phyloP scores from a whole-genome alignment of 2,888 invertebrate species.

The Cartodere bifasciata region DNA sequence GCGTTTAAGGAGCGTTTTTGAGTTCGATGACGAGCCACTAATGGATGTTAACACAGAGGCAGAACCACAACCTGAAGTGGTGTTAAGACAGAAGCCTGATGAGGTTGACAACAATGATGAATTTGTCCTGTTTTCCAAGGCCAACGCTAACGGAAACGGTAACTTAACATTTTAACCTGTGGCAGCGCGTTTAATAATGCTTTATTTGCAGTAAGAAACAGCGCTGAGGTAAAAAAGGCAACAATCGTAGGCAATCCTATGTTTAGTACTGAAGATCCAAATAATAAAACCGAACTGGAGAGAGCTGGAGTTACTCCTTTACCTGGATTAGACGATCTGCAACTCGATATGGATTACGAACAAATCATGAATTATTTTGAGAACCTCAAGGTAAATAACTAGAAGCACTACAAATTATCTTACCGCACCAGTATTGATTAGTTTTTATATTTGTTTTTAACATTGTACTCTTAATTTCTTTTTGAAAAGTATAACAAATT shows the following conservation, averaged over 20 bases:
- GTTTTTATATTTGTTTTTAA: background rate
- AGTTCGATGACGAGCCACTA: constrained; percentile 43
- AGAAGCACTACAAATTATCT: background rate
- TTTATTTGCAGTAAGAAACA: constrained; percentile 32
- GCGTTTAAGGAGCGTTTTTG: constrained; percentile 30
- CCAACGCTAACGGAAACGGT: constrained; percentile 15
- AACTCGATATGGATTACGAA: constrained; percentile 86
- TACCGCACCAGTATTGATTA: background rate
- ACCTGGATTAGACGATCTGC: constrained; percentile 66
- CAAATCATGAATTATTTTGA: constrained; percentile 98
- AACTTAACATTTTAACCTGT: constrained; percentile 3
- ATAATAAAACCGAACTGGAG: constrained; percentile 31
- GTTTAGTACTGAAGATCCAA: constrained; percentile 50
- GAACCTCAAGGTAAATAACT: constrained; percentile 77
- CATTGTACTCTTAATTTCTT: background rate
- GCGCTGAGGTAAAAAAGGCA: constrained; percentile 65
- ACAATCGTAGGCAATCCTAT: constrained; percentile 83
- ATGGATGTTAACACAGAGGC: constrained; percentile 10
- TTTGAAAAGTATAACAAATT: too few relatives aligned
- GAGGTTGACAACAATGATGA: constrained; percentile 39
- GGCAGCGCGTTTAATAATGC: too few relatives aligned
- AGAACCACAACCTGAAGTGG: constrained; percentile 10
- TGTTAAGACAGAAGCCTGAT: constrained; percentile 34
- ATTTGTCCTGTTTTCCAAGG: constrained; percentile 43
- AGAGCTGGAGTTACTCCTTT: constrained; percentile 26